Evolutionary conservation across 2,797 vertebrate genomes (phyloP), one percentile per base, ranked within the genome.

Genomic region (Sphenopsis melanotis): DNA sequence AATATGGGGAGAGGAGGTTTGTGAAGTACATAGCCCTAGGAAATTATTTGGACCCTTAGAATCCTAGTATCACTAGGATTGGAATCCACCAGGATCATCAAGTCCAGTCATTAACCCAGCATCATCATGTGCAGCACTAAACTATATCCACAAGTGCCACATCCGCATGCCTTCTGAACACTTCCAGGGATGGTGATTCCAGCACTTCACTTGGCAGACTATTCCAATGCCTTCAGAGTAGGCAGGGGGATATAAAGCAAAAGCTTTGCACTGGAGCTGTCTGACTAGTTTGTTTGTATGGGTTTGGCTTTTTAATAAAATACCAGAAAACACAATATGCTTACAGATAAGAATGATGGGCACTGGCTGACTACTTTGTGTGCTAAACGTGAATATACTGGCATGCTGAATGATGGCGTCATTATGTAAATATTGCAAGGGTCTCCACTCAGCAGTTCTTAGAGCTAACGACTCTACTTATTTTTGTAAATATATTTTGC

Each of bases 391-490:
- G 87, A 89, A 56, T 84, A 74, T 80, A 89, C 57, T 21, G 22
- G 75, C 87, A 86, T 79, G 76, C 79, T 84, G 85, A 82, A 91
- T 84, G 83, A 85, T 37, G 21, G 56, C 19, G 27, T 89, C 85
- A 68, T 94, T 96, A 96, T 95, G 90, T 92, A 96, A 94, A 92
- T 95, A 95, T 46, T 74, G 81, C 52, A 65, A 91, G 88, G 78
- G 53, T 93, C 84, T 91, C 76, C 36, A 80, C 94, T 93, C 78
- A 94, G 92, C 86, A 89, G 63, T 94, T 93, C 90, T 87, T 61
- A 63, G 53, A 76, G 47, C 75, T 95, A 93, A 90, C 3, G 2
- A 90, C 80, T 90, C 83, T 82, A 79, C 87, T 93, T 95, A 81
- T 80, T 88, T 94, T 89, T 88, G 71, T 80, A 86, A 82, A 94